Base-by-base conservation (phyloP, 1,140 invertebrate species). In the Atta cephalotes region DNA sequence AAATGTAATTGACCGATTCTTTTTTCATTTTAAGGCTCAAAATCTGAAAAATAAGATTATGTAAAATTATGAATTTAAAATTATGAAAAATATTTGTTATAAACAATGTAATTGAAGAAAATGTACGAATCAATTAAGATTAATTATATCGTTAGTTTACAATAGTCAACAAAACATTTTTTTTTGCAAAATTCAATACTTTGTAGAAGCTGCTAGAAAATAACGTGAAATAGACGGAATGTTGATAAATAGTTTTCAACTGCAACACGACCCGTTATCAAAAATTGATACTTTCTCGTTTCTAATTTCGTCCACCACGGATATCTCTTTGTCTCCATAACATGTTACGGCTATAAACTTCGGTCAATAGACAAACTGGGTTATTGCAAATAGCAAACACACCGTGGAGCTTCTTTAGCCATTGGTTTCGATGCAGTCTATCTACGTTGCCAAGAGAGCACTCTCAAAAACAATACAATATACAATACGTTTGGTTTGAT, bases 381-480 rank as follows among this genome's bases (percentile, higher is more conserved):
- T 53, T 72, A 58, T 72, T 81, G 79, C 21, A 81, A 81, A 81
- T 81, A 81, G 49, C 66, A 72, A 81, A 81, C 51, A 81, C 51
- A 81, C 66, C 66, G 66, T 81, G 53, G 79, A 51, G 66, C 79
- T 81, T 72, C 79, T 81, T 81, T 58, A 53, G 35, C 53, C 35
- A 25, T 45, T 16, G 35, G 66, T 71, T 81, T 45, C 31, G 51
- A 71, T 81, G 51, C 79, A 81, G 45, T 81, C 79, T 81, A 79
- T 5, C 45, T 25, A 10, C 72, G 3, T 14, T 58, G 21, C n/a
- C 49, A 71, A 65, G 16, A 60, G 35, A 81, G 66, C 53, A 45
- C 10, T 81, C 66, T 81, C 66, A 81, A 71, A 81, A 56, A 81
- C 79, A 72, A 81, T 71, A 58, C 65, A 31, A 68, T 68, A 58